phyloP scores from a whole-genome alignment of 2,113 vertebrate genomes.

The Casuarius casuarius region DNA sequence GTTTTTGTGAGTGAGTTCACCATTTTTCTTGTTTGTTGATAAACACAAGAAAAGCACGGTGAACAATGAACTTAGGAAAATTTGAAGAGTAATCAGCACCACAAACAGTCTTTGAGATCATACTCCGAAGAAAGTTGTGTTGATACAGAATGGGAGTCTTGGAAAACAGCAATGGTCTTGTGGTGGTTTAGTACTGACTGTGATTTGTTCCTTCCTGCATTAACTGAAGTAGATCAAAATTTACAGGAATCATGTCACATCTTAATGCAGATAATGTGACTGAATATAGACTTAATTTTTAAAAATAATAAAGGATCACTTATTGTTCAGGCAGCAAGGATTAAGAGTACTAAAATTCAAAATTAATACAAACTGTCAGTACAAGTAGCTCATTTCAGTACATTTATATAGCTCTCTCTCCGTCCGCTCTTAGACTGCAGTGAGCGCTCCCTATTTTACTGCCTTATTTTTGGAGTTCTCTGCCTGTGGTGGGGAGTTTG shows the following conservation, averaged over 20 bases:
- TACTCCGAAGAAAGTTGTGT: background rate
- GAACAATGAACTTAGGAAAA: background rate
- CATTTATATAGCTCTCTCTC: accelerated
- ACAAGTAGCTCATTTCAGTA: background rate
- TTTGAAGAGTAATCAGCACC: background rate
- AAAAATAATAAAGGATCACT: background rate
- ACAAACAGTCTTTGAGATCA: accelerated
- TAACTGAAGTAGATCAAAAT: background rate
- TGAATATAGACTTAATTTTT: background rate
- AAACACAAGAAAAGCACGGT: background rate
- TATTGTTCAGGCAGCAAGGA: background rate
- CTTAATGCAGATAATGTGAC: background rate
- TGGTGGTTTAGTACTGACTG: background rate
- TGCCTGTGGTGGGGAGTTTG: background rate
- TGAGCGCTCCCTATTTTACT: background rate
- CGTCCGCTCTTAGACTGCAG: accelerated
- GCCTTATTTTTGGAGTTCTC: background rate
- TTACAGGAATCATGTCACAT: accelerated
- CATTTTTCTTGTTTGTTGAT: background rate
- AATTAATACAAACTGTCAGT: background rate
- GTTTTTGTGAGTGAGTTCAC: background rate
- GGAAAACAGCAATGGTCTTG: background rate
- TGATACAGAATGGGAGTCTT: background rate
- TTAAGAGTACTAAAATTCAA: background rate
- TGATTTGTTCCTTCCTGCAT: background rate